Evolutionary conservation across 2,113 vertebrate species (phyloP), one percentile per base, ranked within the genome.

Genomic region (Tinamus guttatus): DNA sequence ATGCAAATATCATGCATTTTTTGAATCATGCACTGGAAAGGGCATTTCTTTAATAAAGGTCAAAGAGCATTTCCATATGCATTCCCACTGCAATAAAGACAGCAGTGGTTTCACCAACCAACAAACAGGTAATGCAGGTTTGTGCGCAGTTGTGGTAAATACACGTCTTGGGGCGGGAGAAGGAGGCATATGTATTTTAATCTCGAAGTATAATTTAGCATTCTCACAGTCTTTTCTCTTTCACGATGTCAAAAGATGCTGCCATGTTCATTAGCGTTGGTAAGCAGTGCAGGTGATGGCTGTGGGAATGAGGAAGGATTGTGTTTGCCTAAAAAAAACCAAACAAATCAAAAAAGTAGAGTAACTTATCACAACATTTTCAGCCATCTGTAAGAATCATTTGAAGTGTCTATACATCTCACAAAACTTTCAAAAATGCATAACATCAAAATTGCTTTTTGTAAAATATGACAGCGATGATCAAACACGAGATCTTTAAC

Each of bases 181-280:
- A 41, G 5, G 6, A 59, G 7, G 52, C 16, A 4, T 4, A 65
- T 22, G 7, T 47, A 58, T 11, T 80, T 71, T 63, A 70, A n/a
- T 6, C 62, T 77, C 59, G 64, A 67, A 81, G 12, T 9, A 20
- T n/a, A 84, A 89, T 34, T 63, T 62, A 38, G 13, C 38, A 81
- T 91, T 98, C 99, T 99, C 97, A 99, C 99, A 99, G 97, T 94
- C 99, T 98, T 96, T 99, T 99, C 94, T 99, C 99, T 97, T 99
- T 99, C 92, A 98, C 93, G 94, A 99, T 99, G 97, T 99, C 99
- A 90, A 99, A 99, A 41, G 99, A 99, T 63, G 99, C 99, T 19
- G 99, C 99, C 99, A 99, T 99, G 94, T 99, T 99, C 98, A 99
- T 99, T 92, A 99, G 97, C 36, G 99, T 99, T 80, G 99, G 99